These are phyloP conservation scores for Chrysodeixis includens DNA, from an alignment of 2,888 invertebrate genomes.

Conservation along the genomic window DNA sequence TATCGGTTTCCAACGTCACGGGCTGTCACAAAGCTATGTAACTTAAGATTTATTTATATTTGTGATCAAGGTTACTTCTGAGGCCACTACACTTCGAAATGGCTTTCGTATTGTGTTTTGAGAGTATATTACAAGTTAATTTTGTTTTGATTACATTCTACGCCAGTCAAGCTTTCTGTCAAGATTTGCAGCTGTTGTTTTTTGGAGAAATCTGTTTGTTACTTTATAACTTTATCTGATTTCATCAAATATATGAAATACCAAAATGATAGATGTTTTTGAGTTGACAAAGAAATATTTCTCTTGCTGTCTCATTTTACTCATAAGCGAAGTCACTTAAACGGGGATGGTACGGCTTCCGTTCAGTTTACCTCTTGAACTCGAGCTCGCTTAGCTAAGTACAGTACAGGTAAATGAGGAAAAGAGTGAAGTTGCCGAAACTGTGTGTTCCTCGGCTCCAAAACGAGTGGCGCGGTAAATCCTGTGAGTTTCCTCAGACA, in stretches of 20 bases:
- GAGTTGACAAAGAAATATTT: background rate
- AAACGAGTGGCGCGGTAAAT: slow-evolving; percentile 59
- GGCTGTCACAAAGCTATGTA: slow-evolving; percentile 4
- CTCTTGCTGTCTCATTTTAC: slow-evolving; percentile 2
- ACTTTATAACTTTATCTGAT: background rate
- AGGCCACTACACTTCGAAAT: too few relatives aligned
- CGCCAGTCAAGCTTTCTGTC: background rate
- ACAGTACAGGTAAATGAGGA: slow-evolving; percentile 32
- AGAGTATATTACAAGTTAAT: background rate
- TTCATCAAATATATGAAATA: background rate
- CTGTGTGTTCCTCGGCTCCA: slow-evolving; percentile 28
- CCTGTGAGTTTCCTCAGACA: slow-evolving; percentile 64
- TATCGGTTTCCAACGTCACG: background rate
- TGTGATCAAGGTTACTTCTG: background rate
- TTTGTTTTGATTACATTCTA: background rate
- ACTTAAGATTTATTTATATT: background rate
- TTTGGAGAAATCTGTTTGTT: background rate
- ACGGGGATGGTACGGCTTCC: slow-evolving; percentile 9
- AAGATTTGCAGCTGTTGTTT: background rate
- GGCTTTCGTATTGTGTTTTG: too few relatives aligned
- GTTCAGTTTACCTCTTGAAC: slow-evolving; percentile 19
- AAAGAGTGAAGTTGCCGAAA: slow-evolving; percentile 43
- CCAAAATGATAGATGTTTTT: too few relatives aligned
- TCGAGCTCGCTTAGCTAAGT: slow-evolving; percentile 17
- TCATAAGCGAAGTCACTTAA: slow-evolving; percentile 14